Percentiles rank a stretch among this genome's conserved stretches.
phyloP scores from a whole-genome alignment of 2,888 invertebrate species.

The Blastobasis adustella region DNA sequence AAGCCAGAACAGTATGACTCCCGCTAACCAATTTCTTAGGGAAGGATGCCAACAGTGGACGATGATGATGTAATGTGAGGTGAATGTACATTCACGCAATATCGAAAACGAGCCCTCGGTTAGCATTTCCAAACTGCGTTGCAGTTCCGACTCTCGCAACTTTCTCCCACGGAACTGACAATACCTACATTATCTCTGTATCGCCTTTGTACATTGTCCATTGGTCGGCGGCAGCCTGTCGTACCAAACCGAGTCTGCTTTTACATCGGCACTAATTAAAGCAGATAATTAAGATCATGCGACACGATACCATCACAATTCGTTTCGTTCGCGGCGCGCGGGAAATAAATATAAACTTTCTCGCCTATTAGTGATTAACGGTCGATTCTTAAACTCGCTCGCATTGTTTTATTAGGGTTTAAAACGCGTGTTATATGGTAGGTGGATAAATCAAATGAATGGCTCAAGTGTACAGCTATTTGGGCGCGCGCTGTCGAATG shows the following conservation, averaged over 20 bases:
- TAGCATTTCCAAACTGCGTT: too few species aligned
- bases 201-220: conserved; percentile 7
- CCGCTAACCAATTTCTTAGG: too few species aligned
- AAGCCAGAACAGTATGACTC: too few species aligned
- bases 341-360: conserved; percentile 13
- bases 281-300: conserved; percentile 16
- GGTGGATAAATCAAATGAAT: conserved; percentile 33
- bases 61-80: too few species aligned
- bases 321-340: conserved; percentile 8
- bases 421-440: conserved; percentile 8
- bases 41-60: too few species aligned
- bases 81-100: too few species aligned
- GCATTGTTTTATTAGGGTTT: conserved; percentile 1
- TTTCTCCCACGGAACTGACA: neutral
- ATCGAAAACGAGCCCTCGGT: too few species aligned
- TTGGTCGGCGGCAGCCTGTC: neutral
- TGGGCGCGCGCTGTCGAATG: conserved; percentile 11
- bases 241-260: neutral
- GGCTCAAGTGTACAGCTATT: conserved; percentile 32
- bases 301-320: conserved; percentile 10
- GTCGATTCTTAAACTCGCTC: neutral
- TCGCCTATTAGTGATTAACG: conserved; percentile 6
- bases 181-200: conserved; percentile 7
- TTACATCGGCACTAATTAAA: conserved; percentile 14
- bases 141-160: too few species aligned